Percentiles rank a stretch among this genome's conserved stretches.
Evolutionary conservation across 2,113 vertebrate species (phyloP).

Genomic region (Cyanistes caeruleus): DNA sequence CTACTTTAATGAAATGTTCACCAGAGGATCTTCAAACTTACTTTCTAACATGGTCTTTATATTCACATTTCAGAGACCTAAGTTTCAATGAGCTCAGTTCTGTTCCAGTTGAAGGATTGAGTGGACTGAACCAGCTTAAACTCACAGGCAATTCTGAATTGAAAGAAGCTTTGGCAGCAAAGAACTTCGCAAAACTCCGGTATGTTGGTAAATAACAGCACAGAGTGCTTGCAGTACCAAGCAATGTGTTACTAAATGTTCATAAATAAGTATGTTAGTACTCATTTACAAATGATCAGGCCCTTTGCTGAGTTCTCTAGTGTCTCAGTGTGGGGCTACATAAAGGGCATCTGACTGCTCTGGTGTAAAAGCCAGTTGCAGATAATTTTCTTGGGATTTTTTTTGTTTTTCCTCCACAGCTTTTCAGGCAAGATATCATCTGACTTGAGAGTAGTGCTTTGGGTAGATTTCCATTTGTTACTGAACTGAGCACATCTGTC

Average conservation of each 20-base stretch:
- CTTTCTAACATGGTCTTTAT: background rate
- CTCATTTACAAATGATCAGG: background rate
- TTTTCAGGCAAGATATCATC: background rate
- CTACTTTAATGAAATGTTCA: background rate
- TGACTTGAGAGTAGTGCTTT: background rate
- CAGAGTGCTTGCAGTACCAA: background rate
- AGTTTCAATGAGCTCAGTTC: constrained; percentile 88
- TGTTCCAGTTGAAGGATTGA: constrained; percentile 85
- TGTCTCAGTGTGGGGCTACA: background rate
- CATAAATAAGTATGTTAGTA: too few species aligned
- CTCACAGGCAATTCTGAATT: constrained; percentile 88
- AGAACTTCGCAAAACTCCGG: constrained; percentile 90
- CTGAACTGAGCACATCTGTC: background rate
- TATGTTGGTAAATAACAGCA: constrained; percentile 46
- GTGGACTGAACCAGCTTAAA: constrained; percentile 88
- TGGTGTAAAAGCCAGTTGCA: background rate
- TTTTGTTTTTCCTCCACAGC: background rate
- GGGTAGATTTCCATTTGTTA: background rate
- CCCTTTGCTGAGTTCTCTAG: background rate
- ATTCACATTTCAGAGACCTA: constrained; percentile 83
- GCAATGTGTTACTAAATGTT: background rate
- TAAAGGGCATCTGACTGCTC: background rate
- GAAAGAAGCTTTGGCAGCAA: constrained; percentile 85
- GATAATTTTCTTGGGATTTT: background rate
- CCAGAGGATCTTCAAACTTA: background rate